Conservation (phyloP, 2,113 vertebrate genomes). For the Apodemus sylvaticus region DNA sequence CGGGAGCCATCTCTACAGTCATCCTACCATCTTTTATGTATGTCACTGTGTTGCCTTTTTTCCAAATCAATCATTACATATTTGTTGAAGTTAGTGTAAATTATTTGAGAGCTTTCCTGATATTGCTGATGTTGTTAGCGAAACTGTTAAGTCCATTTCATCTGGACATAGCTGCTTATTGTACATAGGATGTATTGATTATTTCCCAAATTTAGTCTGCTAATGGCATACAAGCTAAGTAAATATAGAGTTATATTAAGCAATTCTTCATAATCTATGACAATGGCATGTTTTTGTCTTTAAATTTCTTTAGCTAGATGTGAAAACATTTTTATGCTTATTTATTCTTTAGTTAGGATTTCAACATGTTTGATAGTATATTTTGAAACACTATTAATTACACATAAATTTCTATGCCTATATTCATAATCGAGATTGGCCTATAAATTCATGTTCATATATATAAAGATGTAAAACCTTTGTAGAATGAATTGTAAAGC, state of each 20-base stretch:
- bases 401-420: background rate
- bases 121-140: background rate
- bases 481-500: slow-evolving; percentile 2
- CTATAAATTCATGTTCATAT: slow-evolving; percentile 40
- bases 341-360: slow-evolving; percentile 33
- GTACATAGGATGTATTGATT: background rate
- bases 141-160: slow-evolving; percentile 43
- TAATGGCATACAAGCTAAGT: background rate
- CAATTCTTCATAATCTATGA: slow-evolving; percentile 23
- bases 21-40: background rate
- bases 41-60: background rate
- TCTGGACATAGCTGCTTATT: slow-evolving; percentile 12
- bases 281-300: slow-evolving; percentile 13
- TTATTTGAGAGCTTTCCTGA: background rate
- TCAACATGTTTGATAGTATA: slow-evolving; percentile 11
- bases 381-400: background rate
- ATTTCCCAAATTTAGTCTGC: background rate
- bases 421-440: background rate
- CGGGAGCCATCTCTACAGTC: background rate
- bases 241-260: slow-evolving; percentile 29
- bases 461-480: background rate
- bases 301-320: slow-evolving; percentile 1
- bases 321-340: background rate
- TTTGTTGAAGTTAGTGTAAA: slow-evolving; percentile 35
- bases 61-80: background rate